Conservation (phyloP, 2,113 vertebrate species). For the Ranitomeya imitator region DNA sequence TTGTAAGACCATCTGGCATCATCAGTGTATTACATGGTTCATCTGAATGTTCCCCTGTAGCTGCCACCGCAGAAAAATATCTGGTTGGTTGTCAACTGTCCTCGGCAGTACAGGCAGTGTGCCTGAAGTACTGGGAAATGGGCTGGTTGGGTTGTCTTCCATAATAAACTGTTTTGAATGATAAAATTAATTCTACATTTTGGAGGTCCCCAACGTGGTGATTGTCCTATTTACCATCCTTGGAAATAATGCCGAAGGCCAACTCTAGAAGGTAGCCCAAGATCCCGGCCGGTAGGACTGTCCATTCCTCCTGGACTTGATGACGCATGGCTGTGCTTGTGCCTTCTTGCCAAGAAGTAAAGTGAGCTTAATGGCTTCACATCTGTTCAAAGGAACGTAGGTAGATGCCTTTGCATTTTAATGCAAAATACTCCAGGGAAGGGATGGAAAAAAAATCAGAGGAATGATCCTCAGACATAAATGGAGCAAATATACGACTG, state of each 20-base stretch:
- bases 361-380: conserved; percentile 15
- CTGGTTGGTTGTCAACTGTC: no score
- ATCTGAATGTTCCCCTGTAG: no score
- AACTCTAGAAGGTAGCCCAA: background rate
- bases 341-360: background rate
- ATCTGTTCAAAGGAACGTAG: conserved; percentile 5
- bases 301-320: background rate
- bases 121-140: no score
- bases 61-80: no score
- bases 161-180: no score
- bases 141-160: no score
- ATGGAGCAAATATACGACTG: background rate
- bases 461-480: background rate
- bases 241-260: background rate
- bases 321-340: background rate
- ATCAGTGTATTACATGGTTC: no score
- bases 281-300: background rate
- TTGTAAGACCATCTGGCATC: no score
- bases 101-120: no score
- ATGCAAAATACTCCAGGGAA: conserved; percentile 14
- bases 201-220: background rate
- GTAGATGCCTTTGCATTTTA: conserved; percentile 1
- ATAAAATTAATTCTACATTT: background rate
- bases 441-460: background rate
- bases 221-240: background rate